These are phyloP conservation scores for Pseudomugil gertrudae DNA, from an alignment of 2,797 vertebrate genomes.

Conservation along the genomic window DNA sequence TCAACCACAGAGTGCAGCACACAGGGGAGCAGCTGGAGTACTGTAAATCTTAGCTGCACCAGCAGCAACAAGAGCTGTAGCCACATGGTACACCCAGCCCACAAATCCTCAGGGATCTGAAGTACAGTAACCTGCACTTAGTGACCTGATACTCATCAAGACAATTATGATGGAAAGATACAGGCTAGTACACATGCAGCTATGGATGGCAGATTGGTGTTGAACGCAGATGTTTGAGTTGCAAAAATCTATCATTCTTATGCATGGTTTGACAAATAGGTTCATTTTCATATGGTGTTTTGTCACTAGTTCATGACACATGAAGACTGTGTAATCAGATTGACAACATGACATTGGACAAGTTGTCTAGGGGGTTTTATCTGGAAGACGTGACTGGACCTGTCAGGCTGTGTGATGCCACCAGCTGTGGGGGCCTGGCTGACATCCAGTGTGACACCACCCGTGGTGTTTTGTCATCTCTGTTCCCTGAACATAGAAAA, in stretches of 20 bases:
- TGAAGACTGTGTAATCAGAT: conserved; percentile 72
- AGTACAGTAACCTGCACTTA: conserved; percentile 55
- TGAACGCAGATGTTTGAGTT: conserved; percentile 1
- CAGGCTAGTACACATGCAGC: neutral
- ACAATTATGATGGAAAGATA: conserved; percentile 26
- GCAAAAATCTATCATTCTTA: conserved; percentile 13
- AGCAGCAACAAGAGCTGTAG: conserved; percentile 56
- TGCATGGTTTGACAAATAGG: conserved; percentile 24
- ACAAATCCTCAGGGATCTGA: conserved; percentile 26
- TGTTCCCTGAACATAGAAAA: conserved; percentile 58
- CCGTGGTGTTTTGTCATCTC: conserved; percentile 81
- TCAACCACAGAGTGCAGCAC: conserved; percentile 26
- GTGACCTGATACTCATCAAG: conserved; percentile 35
- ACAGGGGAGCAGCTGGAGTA: conserved; percentile 60
- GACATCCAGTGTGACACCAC: conserved; percentile 80
- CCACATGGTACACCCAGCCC: conserved; percentile 58
- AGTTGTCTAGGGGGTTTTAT: conserved; percentile 74
- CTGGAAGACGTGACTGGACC: conserved; percentile 73
- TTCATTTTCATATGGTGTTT: conserved; percentile 43
- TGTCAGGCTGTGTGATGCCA: conserved; percentile 79
- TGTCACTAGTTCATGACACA: conserved; percentile 59
- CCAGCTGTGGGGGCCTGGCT: conserved; percentile 73
- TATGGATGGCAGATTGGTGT: neutral
- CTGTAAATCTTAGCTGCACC: conserved; percentile 64
- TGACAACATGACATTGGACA: conserved; percentile 80